phyloP scores from a whole-genome alignment of 2,797 vertebrate genomes.

The Clangula hyemalis region DNA sequence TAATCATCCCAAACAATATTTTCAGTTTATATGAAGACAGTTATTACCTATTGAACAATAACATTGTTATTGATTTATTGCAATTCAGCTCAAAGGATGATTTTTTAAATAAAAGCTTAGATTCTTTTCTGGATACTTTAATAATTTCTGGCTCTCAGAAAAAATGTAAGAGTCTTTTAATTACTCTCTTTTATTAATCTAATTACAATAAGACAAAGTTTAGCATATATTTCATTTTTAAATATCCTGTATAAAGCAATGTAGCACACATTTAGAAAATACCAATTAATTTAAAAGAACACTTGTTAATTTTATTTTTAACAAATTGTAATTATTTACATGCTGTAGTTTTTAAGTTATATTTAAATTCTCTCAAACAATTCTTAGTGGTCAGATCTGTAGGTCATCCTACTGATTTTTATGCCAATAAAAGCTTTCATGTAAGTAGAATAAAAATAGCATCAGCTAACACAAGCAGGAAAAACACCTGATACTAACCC shows the following conservation, averaged over 20 bases:
- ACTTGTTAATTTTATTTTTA: slow-evolving; percentile 31
- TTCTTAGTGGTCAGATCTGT: background rate
- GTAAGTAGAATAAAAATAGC: background rate
- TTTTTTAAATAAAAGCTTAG: slow-evolving; percentile 56
- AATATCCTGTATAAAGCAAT: background rate
- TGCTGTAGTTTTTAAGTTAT: background rate
- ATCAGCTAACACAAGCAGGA: background rate
- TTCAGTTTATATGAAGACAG: slow-evolving; percentile 83
- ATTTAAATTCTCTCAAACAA: background rate
- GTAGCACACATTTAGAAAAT: background rate
- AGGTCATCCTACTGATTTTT: background rate
- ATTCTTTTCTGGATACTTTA: slow-evolving; percentile 45
- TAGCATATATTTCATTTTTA: slow-evolving; percentile 34
- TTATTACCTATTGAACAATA: slow-evolving; percentile 87
- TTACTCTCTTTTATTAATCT: slow-evolving; percentile 54
- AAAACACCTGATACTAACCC: background rate
- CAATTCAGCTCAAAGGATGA: slow-evolving; percentile 73
- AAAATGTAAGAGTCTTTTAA: slow-evolving; percentile 26
- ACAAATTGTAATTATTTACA: slow-evolving; percentile 34
- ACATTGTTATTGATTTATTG: slow-evolving; percentile 81
- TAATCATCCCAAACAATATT: slow-evolving; percentile 89
- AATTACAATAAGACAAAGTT: slow-evolving; percentile 59
- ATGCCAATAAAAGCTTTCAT: background rate
- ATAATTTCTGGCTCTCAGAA: slow-evolving; percentile 32
- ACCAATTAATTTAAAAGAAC: slow-evolving; percentile 8